Percentiles rank a stretch among this genome's conserved stretches.
Evolutionary conservation across 2,113 vertebrate genomes (phyloP).

Genomic region (Thunnus maccoyii): DNA sequence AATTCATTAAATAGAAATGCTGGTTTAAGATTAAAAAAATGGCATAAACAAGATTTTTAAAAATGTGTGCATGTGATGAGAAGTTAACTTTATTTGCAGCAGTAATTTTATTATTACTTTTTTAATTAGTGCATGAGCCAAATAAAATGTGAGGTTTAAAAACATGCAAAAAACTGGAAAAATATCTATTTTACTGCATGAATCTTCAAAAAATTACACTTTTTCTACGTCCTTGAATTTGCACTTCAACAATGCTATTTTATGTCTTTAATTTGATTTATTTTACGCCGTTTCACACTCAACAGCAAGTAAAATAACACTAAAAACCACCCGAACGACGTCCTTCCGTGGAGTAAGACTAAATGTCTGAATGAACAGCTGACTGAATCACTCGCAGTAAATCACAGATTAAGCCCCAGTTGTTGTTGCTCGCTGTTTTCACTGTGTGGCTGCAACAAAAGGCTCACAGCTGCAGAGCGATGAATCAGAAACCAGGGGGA

Average conservation of each 20-base stretch:
- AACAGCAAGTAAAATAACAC: background rate
- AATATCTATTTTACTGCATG: too few species aligned
- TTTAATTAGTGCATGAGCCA: too few species aligned
- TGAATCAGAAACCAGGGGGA: slow-evolving; percentile 23
- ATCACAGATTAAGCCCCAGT: slow-evolving; percentile 23
- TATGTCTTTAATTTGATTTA: background rate
- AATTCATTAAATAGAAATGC: too few species aligned
- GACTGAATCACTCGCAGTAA: slow-evolving; percentile 1
- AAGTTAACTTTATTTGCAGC: too few species aligned
- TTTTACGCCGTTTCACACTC: background rate
- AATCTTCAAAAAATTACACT: too few species aligned
- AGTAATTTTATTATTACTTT: too few species aligned
- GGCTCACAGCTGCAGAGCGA: slow-evolving; percentile 57
- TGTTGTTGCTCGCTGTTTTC: slow-evolving; percentile 46
- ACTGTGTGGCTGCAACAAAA: slow-evolving; percentile 55
- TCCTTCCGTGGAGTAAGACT: background rate
- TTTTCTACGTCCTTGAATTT: too few species aligned
- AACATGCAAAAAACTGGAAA: too few species aligned
- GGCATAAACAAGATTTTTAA: too few species aligned
- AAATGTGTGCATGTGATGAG: too few species aligned
- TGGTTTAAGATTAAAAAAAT: too few species aligned
- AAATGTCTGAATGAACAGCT: slow-evolving; percentile 10
- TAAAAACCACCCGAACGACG: background rate
- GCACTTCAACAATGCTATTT: background rate
- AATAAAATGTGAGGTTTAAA: too few species aligned